Conservation (phyloP, 1,140 invertebrate species). For the Zaprionus davidi region DNA sequence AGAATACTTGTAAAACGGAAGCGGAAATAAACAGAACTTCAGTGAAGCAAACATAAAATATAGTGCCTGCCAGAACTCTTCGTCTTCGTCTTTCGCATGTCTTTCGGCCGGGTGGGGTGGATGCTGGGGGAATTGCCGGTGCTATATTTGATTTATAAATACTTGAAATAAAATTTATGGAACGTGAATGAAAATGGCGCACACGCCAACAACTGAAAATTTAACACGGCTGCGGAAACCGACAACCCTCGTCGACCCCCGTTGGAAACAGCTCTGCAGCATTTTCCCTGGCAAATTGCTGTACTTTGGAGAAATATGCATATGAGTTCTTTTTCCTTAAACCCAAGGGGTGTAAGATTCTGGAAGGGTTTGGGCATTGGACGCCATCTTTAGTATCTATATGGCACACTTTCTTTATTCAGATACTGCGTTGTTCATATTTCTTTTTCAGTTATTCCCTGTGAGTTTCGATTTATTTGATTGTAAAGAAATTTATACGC, state of each 20-base stretch:
- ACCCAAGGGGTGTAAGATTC: neutral
- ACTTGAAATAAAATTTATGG: slow-evolving; percentile 68
- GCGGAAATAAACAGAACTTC: slow-evolving; percentile 44
- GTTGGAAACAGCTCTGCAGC: neutral
- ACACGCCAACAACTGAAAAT: slow-evolving; percentile 16
- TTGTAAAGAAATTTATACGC: slow-evolving; percentile 57
- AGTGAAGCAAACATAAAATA: slow-evolving; percentile 40
- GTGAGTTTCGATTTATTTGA: slow-evolving; percentile 36
- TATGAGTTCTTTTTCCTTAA: slow-evolving; percentile 22
- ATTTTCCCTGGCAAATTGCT: slow-evolving; percentile 30
- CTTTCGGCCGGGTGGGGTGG: too few relatives aligned
- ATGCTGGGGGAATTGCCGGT: slow-evolving; percentile 15
- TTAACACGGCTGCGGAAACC: neutral
- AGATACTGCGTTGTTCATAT: slow-evolving; percentile 3
- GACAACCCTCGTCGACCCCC: slow-evolving; percentile 22
- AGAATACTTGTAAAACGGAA: slow-evolving; percentile 58
- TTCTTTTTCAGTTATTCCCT: neutral
- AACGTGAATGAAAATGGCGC: slow-evolving; percentile 51
- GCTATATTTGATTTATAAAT: slow-evolving; percentile 65
- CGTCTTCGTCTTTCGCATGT: neutral
- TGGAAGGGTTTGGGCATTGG: slow-evolving; percentile 24
- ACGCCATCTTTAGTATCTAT: slow-evolving; percentile 21
- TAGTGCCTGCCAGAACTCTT: slow-evolving; percentile 23
- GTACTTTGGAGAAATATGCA: slow-evolving; percentile 26
- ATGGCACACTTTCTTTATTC: neutral